Evolutionary conservation across 2,113 vertebrate species (phyloP), one percentile per base, ranked within the genome.

Genomic region (Seriola rivoliana): DNA sequence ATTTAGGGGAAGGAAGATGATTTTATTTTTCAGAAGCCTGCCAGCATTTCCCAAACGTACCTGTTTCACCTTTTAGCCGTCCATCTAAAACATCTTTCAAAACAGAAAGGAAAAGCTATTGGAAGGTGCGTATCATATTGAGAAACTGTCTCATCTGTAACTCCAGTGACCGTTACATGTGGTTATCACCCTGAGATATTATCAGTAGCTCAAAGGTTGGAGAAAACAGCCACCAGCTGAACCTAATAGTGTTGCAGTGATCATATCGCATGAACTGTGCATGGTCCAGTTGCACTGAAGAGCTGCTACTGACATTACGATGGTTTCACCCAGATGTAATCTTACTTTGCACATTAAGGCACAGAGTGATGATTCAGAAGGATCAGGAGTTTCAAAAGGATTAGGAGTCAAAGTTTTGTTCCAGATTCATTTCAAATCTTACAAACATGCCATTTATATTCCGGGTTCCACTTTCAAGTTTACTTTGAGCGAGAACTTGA

Each of bases 401-500:
- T 71, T 63, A 71, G 10, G 54, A 71, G 34, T 36, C 40, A 25
- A 70, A 55, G 21, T 75, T 62, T 34, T 34, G 9, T 54, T 72
- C 59, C 17, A 60, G 32, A 57, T 48, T 54, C 48, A 25, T 65
- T 64, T 55, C 42, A 60, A 46, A 52, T 70, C 54, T 57, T 50
- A 62, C 25, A 72, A 64, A 81, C 17, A 36, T 69, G 44, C 34
- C 50, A 58, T 63, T 74, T 71, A 34, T 52, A 29, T 66, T 79
- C 71, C 21, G 46, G 59, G 4, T 38, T 68, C 21, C 17, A 75
- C 80, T 84, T 67, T 73, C 69, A 85, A 54, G 57, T 44, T 65
- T 58, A 78, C 50, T 78, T 42, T 0, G 68, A 72, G 62, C 2
- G 52, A 67, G 50, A 76, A 60, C 9, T 58, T 72, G 84, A 81